These are phyloP conservation scores for Drosophila micromelanica DNA, from an alignment of 1,140 invertebrate genomes.

Conservation along the genomic window DNA sequence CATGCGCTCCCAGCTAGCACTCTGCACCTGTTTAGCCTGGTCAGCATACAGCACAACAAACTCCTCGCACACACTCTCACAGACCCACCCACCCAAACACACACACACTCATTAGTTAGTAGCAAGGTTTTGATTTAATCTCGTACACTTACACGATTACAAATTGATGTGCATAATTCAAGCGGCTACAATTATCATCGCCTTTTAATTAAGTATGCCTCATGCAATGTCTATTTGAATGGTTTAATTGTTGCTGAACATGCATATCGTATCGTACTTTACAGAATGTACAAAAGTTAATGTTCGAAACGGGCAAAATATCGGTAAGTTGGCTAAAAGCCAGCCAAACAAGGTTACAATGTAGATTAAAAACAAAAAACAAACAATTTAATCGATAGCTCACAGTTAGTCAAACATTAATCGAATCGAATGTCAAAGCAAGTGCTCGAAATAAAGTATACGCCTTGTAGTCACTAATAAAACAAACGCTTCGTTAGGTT, in stretches of 20 bases:
- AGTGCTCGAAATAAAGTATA: conserved; percentile 31
- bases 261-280: conserved; percentile 71
- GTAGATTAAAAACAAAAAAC: neutral
- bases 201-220: conserved; percentile 41
- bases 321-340: conserved; percentile 74
- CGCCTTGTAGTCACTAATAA: conserved; percentile 19
- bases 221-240: conserved; percentile 44
- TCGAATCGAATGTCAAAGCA: conserved; percentile 12
- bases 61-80: conserved; percentile 1
- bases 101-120: conserved; percentile 37
- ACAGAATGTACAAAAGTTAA: conserved; percentile 84
- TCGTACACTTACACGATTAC: conserved; percentile 46
- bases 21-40: conserved; percentile 21
- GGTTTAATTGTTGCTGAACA: conserved; percentile 60
- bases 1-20: conserved; percentile 13
- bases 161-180: conserved; percentile 54
- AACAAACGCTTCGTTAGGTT: conserved; percentile 19
- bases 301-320: conserved; percentile 84
- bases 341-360: neutral
- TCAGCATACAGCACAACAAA: conserved; percentile 8
- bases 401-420: conserved; percentile 19
- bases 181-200: conserved; percentile 32
- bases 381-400: conserved; percentile 8
- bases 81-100: neutral
- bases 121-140: conserved; percentile 69